Evolutionary conservation across 2,888 invertebrate species (phyloP), one percentile per base, ranked within the genome.

Genomic region (Macrophya annulata): DNA sequence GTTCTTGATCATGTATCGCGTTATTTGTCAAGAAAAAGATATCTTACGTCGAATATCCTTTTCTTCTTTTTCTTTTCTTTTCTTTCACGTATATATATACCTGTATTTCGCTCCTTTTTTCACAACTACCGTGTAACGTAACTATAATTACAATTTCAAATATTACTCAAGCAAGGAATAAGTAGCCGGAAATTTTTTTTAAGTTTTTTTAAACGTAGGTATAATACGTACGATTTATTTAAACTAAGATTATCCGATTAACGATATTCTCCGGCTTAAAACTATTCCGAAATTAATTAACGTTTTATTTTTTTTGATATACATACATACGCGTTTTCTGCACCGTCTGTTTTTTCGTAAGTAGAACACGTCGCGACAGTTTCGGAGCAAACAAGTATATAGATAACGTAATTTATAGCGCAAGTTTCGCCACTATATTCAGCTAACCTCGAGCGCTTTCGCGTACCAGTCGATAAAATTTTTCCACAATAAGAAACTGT

Each of bases 1-100:
- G 87, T 85, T 86, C 85, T 82, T 84, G 87, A 85, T 86, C 86
- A 85, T 55, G 82, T 85, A 83, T 83, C 68, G 83, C 51, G 43
- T 83, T 31, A 83, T 81, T 62, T 81, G 31, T 43, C 62, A 40
- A 51, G 81, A 43, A 81, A 55, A 55, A 77, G 55, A 10, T n/a
- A 12, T 74, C 74, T 68, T 31, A 74, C 43, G 25, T 45, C 74
- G 25, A 43, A 74, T 74, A 45, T 68, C 2, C 17, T 51, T 59
- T 21, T 25, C 59, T 8, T 21, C 1, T 71, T 71, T 17, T 9
- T 71, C 12, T 6, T 15, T 17, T 71, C 5, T 71, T 15, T 62
- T 62, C n/a, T n/a, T n/a, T n/a, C n/a, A n/a, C n/a, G 9, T 21
- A 62, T 1, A 4, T 62, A 15, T 8, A 3, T 62, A n/a, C 9